Evolutionary conservation across 2,797 vertebrate species (phyloP), one percentile per base, ranked within the genome.

Genomic region (Chaetophractus vellerosus): DNA sequence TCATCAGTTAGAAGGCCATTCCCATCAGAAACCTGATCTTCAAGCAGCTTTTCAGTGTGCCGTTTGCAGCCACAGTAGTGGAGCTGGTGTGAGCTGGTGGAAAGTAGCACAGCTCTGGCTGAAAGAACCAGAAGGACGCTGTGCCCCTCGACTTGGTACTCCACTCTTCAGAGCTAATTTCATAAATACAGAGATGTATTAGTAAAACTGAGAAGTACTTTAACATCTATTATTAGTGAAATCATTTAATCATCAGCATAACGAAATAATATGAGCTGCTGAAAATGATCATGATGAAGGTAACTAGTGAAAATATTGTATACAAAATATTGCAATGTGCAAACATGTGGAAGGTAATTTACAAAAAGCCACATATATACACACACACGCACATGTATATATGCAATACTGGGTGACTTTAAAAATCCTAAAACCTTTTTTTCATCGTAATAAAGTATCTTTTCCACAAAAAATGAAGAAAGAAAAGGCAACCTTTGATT

Each of bases 401-500:
- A 31, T 71, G n/a, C 89, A 36, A 59, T 55, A 57, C 9, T 55
- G 9, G 23, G 4, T 88, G 50, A 72, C 69, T 91, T 91, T 48
- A 86, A 69, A 88, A 89, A 24, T 76, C 45, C 16, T 63, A 55
- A 63, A 64, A 50, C 4, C 55, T 33, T 88, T 72, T 83, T 79
- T 76, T 85, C 71, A 48, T 78, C 38, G 87, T 74, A 71, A 64
- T 10, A 2, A 31, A 41, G 64, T 88, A 21, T 36, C 38, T 74
- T 85, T 89, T 92, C 75, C 45, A 48, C 92, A 72, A 7, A 59
- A 95, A 86, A 82, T 15, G 38, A 93, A 81, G 24, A 36, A 64
- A 55, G 24, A 76, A 66, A 71, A 88, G 16, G 9, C 26, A 88
- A 6, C 86, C 7, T 84, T 11, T 41, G 26, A 63, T 71, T 88